Percentiles rank a stretch among this genome's conserved stretches.
Evolutionary conservation across 2,113 vertebrate species (phyloP).

Genomic region (Microcebus tavaratra): DNA sequence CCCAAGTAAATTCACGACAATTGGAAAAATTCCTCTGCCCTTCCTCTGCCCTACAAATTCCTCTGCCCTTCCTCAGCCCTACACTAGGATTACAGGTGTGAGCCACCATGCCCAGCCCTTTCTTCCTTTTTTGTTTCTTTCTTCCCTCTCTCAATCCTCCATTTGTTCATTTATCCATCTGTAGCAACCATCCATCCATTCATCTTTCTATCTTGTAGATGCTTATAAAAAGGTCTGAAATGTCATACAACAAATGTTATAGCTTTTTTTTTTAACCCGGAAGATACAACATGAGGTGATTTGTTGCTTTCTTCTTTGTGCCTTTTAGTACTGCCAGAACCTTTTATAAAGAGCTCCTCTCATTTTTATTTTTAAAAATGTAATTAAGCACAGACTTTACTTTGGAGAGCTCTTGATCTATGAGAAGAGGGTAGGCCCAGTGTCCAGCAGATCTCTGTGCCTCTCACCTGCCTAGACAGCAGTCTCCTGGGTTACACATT

Average conservation of each 20-base stretch:
- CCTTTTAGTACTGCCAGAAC: neutral
- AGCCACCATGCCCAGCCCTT: neutral
- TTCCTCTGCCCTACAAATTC: no score
- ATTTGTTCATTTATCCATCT: neutral
- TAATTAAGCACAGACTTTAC: slow-evolving; percentile 32
- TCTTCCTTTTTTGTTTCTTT: neutral
- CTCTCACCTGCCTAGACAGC: slow-evolving; percentile 10
- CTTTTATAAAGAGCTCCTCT: slow-evolving; percentile 3
- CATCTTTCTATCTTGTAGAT: neutral
- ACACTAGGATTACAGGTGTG: no score
- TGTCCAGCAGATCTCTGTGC: slow-evolving; percentile 16
- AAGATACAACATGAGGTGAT: neutral
- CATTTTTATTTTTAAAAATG: slow-evolving; percentile 57
- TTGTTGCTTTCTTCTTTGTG: slow-evolving; percentile 14
- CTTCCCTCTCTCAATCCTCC: neutral
- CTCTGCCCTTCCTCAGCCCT: no score
- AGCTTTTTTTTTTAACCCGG: neutral
- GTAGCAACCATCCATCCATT: neutral
- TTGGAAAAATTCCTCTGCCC: no score
- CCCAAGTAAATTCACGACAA: no score
- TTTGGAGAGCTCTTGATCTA: slow-evolving; percentile 7
- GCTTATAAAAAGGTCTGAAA: neutral
- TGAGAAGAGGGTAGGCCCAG: neutral
- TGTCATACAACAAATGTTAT: neutral
- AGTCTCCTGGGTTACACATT: neutral